Percentiles rank a stretch among this genome's conserved stretches.
These are phyloP conservation scores for human DNA, from an alignment of 2,113 vertebrate genomes.

Conservation along the genomic window GRCh38 chr4:92331001-92331500, in stretches of 20 bases:
- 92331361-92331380: not conserved
- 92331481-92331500: not conserved
- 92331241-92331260: not conserved
- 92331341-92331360: not conserved
- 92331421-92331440: not conserved
- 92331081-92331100: not conserved
- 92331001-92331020: not conserved
- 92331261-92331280: not conserved
- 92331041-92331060: not conserved
- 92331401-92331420: not conserved
- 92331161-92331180: not conserved
- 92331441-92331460: not conserved
- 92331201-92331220: not conserved
- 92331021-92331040: not conserved
- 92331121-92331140: not conserved
- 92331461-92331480: not conserved
- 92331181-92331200: not conserved
- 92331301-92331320: not conserved
- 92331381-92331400: not conserved
- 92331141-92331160: not conserved
- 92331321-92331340: not conserved
- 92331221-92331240: not conserved
- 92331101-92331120: not conserved
- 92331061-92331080: not conserved
- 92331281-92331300: not conserved